phyloP scores from a whole-genome alignment of 2,888 invertebrate species.

The Calliopum simillimum region DNA sequence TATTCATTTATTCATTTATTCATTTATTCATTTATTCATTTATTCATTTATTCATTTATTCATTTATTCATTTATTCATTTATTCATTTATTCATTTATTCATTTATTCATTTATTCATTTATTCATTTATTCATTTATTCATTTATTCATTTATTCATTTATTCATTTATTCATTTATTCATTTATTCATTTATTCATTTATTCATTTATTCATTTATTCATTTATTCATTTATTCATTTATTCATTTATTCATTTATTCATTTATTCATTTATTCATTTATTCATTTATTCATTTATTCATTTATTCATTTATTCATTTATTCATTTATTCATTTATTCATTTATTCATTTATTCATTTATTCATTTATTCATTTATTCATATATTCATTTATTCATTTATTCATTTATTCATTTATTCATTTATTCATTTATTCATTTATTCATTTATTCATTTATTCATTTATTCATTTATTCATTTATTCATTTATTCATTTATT shows the following conservation, averaged over 20 bases:
- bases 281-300: conserved; percentile 8
- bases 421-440: conserved; percentile 8
- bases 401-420: conserved; percentile 8
- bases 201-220: conserved; percentile 8
- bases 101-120: conserved; percentile 8
- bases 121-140: conserved; percentile 8
- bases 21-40: conserved; percentile 8
- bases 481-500: conserved; percentile 8
- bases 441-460: conserved; percentile 8
- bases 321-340: conserved; percentile 8
- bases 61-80: conserved; percentile 8
- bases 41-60: conserved; percentile 4
- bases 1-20: conserved; percentile 8
- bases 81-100: conserved; percentile 8
- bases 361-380: conserved; percentile 8
- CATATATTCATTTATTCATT: conserved; percentile 8
- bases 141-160: conserved; percentile 8
- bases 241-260: conserved; percentile 8
- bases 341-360: conserved; percentile 8
- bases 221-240: conserved; percentile 8
- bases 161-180: conserved; percentile 8
- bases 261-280: conserved; percentile 8
- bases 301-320: conserved; percentile 8
- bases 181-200: conserved; percentile 8
- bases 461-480: conserved; percentile 8